Evolutionary conservation across 2,888 invertebrate genomes (phyloP).

Genomic region (Lasioglossum leucozonium): DNA sequence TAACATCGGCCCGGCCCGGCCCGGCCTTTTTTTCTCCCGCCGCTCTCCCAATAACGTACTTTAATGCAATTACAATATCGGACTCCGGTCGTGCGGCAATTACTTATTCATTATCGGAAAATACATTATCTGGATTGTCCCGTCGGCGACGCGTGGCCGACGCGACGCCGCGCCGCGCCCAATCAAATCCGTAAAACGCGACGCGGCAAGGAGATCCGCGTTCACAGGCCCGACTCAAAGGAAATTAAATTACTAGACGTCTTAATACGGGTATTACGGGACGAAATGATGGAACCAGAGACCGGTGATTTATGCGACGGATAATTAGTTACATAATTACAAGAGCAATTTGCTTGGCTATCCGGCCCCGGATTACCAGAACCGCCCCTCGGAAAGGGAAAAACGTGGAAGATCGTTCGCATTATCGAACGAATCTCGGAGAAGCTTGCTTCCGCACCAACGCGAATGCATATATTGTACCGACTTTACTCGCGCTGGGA

Average conservation of each 20-base stretch:
- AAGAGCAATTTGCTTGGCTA: constrained; percentile 16
- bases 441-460: neutral
- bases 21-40: neutral
- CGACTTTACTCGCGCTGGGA: neutral
- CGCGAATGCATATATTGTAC: neutral
- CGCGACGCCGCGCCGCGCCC: neutral
- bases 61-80: constrained; percentile 62
- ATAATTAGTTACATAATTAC: constrained; percentile 56
- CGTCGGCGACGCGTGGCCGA: constrained; percentile 27
- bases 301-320: neutral
- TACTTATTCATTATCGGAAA: constrained; percentile 64
- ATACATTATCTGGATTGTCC: constrained; percentile 53
- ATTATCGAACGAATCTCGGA: constrained; percentile 25
- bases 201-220: neutral
- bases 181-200: constrained; percentile 26
- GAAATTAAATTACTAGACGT: constrained; percentile 49
- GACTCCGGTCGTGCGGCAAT: constrained; percentile 45
- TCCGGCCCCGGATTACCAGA: constrained; percentile 26
- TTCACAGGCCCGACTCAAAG: constrained; percentile 19
- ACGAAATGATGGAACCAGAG: constrained; percentile 10
- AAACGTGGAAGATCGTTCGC: constrained; percentile 14
- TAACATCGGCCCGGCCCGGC: constrained; percentile 36
- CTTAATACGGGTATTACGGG: constrained; percentile 38
- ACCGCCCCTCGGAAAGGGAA: neutral
- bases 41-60: constrained; percentile 50